Conservation (phyloP, 2,797 vertebrate genomes). For the Zalophus californianus region DNA sequence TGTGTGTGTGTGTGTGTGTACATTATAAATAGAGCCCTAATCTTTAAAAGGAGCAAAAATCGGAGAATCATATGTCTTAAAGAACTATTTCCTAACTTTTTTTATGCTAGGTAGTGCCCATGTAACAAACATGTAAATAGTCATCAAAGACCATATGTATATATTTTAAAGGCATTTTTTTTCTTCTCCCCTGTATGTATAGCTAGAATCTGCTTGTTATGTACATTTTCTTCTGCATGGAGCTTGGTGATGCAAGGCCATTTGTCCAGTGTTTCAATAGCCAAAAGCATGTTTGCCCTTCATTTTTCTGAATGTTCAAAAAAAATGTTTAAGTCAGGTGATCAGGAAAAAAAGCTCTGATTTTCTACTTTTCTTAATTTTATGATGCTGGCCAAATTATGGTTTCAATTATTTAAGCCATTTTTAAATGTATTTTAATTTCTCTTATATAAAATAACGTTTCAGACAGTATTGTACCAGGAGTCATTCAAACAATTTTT, state of each 20-base stretch:
- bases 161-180: slow-evolving; percentile 87
- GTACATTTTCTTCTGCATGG: slow-evolving; percentile 89
- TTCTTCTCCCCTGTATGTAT: slow-evolving; percentile 84
- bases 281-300: slow-evolving; percentile 89
- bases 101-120: slow-evolving; percentile 71
- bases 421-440: slow-evolving; percentile 54
- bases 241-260: slow-evolving; percentile 83
- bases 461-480: slow-evolving; percentile 62
- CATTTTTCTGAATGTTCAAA: slow-evolving; percentile 86
- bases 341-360: slow-evolving; percentile 76
- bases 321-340: slow-evolving; percentile 76
- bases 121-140: slow-evolving; percentile 86
- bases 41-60: slow-evolving; percentile 74
- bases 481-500: slow-evolving; percentile 62
- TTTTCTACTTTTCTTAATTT: slow-evolving; percentile 85
- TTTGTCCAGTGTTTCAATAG: slow-evolving; percentile 87
- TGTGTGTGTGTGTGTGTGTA: background rate
- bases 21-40: slow-evolving; percentile 57
- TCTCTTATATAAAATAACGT: slow-evolving; percentile 56
- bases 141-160: slow-evolving; percentile 85
- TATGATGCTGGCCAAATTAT: slow-evolving; percentile 67
- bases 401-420: slow-evolving; percentile 69
- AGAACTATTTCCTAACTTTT: slow-evolving; percentile 78
- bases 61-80: slow-evolving; percentile 73
- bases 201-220: slow-evolving; percentile 86